Base-by-base conservation (phyloP, 2,113 vertebrate genomes). In the Pungitius pungitius region DNA sequence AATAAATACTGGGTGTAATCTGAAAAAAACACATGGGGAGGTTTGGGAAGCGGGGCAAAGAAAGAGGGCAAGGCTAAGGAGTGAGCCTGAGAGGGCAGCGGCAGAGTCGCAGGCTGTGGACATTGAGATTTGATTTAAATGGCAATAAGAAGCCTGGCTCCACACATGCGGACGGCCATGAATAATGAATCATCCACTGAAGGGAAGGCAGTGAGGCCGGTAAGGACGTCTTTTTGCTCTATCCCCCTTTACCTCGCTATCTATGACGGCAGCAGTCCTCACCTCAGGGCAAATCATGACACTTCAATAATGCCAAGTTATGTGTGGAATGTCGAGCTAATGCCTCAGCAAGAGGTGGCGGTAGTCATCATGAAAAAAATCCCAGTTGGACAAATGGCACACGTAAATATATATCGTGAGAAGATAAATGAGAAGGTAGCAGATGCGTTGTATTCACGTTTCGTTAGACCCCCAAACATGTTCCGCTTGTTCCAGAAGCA, bases 251-350 rank as follows among this genome's bases (percentile, higher is more conserved):
- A 81, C 83, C 82, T 88, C 58, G 62, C 57, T 74, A 70, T 83
- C 85, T 79, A 78, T 85, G 77, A 62, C 85, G 69, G 76, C 24
- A 85, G 71, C 75, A 78, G 78, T 84, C 84, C 81, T 83, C 83
- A 91, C 94, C 92, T 90, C 85, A 42, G 91, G 93, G 89, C 85
- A 66, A 89, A 90, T 88, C 79, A 85, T 90, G 93, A 93, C 93
- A 94, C 91, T 92, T 94, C 92, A 94, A 93, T 94, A 93, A 93
- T 89, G 85, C 89, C 73, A 88, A 91, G 91, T 85, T 93, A 93
- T 94, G 91, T 90, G 73, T 91, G 91, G 94, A 94, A 95, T 95
- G 92, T 92, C 83, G 88, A 87, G 82, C 83, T 90, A 91, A 89
- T 87, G 83, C 87, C 80, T 86, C 67, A 85, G 90, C 83, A 83